Base-by-base conservation (phyloP, 2,797 vertebrate genomes). In the Acanthopagrus latus region DNA sequence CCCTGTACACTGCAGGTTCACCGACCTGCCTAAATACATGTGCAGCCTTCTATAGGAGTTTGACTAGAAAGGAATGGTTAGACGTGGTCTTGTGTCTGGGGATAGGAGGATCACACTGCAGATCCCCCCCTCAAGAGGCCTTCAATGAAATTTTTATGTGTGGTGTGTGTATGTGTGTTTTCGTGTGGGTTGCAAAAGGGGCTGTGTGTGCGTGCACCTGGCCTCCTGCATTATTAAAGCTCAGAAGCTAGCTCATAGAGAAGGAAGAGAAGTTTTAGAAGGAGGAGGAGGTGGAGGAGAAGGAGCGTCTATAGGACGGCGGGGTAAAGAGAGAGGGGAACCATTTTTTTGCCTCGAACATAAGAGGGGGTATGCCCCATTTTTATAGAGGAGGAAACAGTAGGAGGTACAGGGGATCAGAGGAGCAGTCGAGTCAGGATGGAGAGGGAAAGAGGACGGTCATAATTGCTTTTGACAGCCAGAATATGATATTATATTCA, bases 141-240 rank as follows among this genome's bases (percentile, higher is more conserved):
- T 80, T 85, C 87, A 82, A 93, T 95, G 76, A 94, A 94, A 93
- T 75, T 93, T 93, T 92, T 74, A 94, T 94, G 86, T 76, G 86
- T 83, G 73, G 89, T 72, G 89, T 72, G 80, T 80, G 83, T 79
- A 7, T 84, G 82, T 70, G 80, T 80, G 71, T 86, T 80, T 82
- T 69, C 81, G 82, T 92, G 89, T 80, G 78, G 68, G 83, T 85
- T 89, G 89, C 78, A 63, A 87, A 90, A 86, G 88, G 87, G 86
- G 87, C 79, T 82, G 87, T 7, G 80, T 90, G 86, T 91, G 86
- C 55, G 44, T 83, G 90, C 93, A 94, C 93, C 93, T 94, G 91
- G 93, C 86, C 86, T 86, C 21, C 87, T 95, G 92, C 94, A 95
- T 95, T 95, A 95, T 95, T 95, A 86, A 95, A 92, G 80, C 81